Base-by-base conservation (phyloP, 2,113 vertebrate species). In the Gallinago jamesoni region DNA sequence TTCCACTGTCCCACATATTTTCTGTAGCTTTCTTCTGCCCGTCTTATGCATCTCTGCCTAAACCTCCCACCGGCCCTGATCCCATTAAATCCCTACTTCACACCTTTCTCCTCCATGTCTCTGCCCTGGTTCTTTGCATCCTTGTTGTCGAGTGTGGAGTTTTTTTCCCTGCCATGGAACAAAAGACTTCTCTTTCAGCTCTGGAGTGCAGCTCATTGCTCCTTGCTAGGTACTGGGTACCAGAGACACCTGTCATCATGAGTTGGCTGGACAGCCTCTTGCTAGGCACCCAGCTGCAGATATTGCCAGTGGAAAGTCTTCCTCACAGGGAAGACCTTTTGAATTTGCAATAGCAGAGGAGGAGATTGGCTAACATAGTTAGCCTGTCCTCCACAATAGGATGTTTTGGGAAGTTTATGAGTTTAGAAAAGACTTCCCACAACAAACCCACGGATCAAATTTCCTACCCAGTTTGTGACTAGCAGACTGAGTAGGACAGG, bases 381-480 rank as follows among this genome's bases (percentile, higher is more conserved):
- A 87, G 66, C 57, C 41, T 47, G 25, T 76, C 74, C 23, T 91
- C 80, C 87, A 94, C 80, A 96, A 89, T 19, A 91, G 57, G 66
- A 60, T 92, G 84, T 92, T 94, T 94, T 94, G 69, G 53, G 92
- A 92, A 91, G 57, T 67, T 85, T 37, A 21, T 66, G 70, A 66
- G 81, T 95, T 92, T 84, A 90, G 92, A 93, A 96, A 83, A 93
- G 25, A 14, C 90, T 90, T 95, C 60, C 86, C 86, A 90, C 48
- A 77, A 75, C 67, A 94, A 97, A 87, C 84, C 55, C 89, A 74
- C 53, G 7, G 89, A 66, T 91, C 87, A 59, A 75, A 80, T 96
- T 96, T 91, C 90, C 78, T 92, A 77, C 41, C 60, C 67, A 35
- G 45, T 69, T 91, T 94, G 87, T 87, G 48, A 90, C 86, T 41